These are phyloP conservation scores for Coluber constrictor DNA, from an alignment of 2,797 vertebrate species.

Conservation along the genomic window DNA sequence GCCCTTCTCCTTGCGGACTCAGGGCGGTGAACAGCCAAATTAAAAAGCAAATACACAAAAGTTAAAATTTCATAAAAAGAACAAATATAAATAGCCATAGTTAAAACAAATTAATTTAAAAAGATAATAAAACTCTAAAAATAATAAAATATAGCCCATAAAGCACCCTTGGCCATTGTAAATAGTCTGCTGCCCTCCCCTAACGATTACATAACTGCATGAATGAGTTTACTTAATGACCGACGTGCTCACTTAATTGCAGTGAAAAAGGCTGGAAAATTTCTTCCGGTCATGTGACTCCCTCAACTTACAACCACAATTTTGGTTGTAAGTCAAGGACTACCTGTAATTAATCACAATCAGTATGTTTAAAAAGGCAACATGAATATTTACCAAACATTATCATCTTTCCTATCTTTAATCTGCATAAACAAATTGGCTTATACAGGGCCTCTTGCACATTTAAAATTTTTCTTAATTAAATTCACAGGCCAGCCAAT, in stretches of 20 bases:
- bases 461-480: background rate
- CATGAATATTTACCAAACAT: background rate
- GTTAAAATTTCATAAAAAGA: no score
- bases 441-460: background rate
- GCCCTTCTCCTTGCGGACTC: no score
- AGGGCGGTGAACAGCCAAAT: no score
- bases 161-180: background rate
- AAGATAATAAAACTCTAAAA: no score
- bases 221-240: background rate
- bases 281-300: background rate
- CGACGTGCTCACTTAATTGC: background rate
- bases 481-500: background rate
- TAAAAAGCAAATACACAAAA: no score
- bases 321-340: background rate
- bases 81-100: no score
- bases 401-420: background rate
- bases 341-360: background rate
- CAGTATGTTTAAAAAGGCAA: background rate
- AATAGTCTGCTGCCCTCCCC: background rate
- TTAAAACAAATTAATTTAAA: no score
- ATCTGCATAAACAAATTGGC: background rate
- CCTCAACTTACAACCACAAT: background rate
- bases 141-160: no score
- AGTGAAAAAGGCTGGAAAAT: background rate
- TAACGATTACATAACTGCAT: background rate